These are phyloP conservation scores for Sakesphorus luctuosus DNA, from an alignment of 2,113 vertebrate species.

Conservation along the genomic window DNA sequence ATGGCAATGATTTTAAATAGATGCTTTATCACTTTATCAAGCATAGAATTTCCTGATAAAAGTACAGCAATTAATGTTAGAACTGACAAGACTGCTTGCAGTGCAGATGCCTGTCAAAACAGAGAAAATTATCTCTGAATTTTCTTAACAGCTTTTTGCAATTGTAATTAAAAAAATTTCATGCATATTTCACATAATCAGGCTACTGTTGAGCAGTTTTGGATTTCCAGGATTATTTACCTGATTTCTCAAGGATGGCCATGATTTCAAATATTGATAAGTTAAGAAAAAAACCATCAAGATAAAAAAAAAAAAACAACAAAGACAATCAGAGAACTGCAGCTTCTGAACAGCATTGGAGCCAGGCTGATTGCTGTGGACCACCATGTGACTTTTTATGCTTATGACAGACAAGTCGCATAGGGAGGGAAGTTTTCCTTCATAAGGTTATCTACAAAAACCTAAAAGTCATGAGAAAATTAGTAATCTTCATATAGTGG, in stretches of 20 bases:
- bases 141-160: constrained; percentile 1
- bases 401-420: neutral
- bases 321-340: neutral
- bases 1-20: constrained; percentile 55
- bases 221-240: neutral
- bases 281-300: neutral
- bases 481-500: neutral
- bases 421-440: neutral
- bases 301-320: neutral
- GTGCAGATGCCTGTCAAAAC: constrained; percentile 39
- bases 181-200: neutral
- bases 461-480: neutral
- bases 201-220: neutral
- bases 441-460: neutral
- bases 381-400: neutral
- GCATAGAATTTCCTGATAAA: constrained; percentile 56
- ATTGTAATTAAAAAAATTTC: neutral
- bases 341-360: neutral
- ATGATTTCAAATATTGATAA: neutral
- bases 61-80: constrained; percentile 55
- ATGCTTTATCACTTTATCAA: constrained; percentile 52
- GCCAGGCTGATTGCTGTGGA: neutral
- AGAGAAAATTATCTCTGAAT: constrained; percentile 55
- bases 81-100: constrained; percentile 41
- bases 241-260: constrained; percentile 2